Evolutionary conservation across 2,113 vertebrate species (phyloP), one percentile per base, ranked within the genome.

Genomic region (Melanotaenia duboulayi): DNA sequence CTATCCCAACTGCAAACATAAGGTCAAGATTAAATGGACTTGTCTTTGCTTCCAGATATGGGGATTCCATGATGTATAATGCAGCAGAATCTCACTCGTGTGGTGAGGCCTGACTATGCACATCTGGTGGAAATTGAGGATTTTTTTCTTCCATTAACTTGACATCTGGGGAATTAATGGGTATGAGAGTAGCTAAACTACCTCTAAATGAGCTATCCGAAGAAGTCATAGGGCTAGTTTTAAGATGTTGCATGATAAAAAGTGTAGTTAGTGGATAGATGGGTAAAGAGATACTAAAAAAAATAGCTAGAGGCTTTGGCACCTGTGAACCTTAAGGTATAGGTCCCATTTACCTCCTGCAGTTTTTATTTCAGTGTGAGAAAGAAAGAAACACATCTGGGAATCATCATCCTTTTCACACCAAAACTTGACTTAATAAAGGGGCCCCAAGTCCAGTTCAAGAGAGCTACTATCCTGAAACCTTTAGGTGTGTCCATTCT

Each of bases 91-190:
- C 57, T 44, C 52, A 52, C 42, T 72, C 60, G 37, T 5, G 37
- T 52, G 49, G 62, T 61, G 63, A 37, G 58, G 24, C 19, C 66
- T 32, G 57, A 67, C 22, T 50, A 7, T 49, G 44, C 16, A 81
- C 80, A 89, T 85, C 82, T 86, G 76, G 84, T 44, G 64, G 68
- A 48, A 77, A 76, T 44, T 48, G 32, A 4, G 61, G 56, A 76
- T 59, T 48, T 74, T 48, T 74, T 64, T 81, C 32, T 50, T 76
- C 63, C 60, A 78, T 83, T 84, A 80, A 80, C 64, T 35, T 42
- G 42, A 66, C 84, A 86, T 85, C 81, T 85, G 39, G 63, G 61
- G 68, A 63, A 76, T 52, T 87, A 89, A 87, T 82, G 76, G 85
- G 77, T 62, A 51, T 57, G 63, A 46, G 74, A 68, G 71, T 54